Conservation (phyloP, 2,888 invertebrate genomes). For the Mellilla xanthometata region DNA sequence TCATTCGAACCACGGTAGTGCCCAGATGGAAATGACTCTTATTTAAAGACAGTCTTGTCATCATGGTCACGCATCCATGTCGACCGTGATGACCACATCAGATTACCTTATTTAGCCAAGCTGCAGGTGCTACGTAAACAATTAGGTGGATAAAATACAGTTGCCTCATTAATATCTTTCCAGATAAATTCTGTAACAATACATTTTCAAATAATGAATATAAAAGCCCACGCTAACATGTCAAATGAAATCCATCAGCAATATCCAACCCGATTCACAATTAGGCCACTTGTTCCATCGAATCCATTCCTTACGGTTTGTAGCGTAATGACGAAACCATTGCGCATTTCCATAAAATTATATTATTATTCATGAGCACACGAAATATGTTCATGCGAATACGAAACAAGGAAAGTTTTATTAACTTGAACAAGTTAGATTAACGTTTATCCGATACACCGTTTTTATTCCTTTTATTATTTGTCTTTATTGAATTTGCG, state of each 20-base stretch:
- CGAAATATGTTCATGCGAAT: conserved; percentile 61
- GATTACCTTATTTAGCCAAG: too few relatives aligned
- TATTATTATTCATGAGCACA: conserved; percentile 61
- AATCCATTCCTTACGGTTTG: conserved; percentile 23
- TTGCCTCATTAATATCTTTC: too few relatives aligned
- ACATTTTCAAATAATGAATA: too few relatives aligned
- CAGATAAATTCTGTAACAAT: too few relatives aligned
- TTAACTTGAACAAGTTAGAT: conserved; percentile 69
- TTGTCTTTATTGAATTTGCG: conserved; percentile 20
- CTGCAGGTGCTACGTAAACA: too few relatives aligned
- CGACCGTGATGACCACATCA: too few relatives aligned
- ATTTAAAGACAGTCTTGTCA: too few relatives aligned
- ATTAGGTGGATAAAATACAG: too few relatives aligned
- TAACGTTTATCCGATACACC: conserved; percentile 51
- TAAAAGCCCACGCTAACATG: too few relatives aligned
- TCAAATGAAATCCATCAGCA: conserved; percentile 5
- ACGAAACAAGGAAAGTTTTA: conserved; percentile 67
- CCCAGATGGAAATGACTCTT: too few relatives aligned
- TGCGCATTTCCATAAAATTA: conserved; percentile 48
- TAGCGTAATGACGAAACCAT: conserved; percentile 42
- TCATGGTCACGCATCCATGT: too few relatives aligned
- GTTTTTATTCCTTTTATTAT: conserved; percentile 20
- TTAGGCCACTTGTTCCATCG: conserved; percentile 14
- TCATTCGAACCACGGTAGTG: too few relatives aligned
- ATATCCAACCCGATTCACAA: conserved; percentile 14